Evolutionary conservation across 92 coral and sea anemone species (phyloP).

Genomic region (Paramuricea clavata): DNA sequence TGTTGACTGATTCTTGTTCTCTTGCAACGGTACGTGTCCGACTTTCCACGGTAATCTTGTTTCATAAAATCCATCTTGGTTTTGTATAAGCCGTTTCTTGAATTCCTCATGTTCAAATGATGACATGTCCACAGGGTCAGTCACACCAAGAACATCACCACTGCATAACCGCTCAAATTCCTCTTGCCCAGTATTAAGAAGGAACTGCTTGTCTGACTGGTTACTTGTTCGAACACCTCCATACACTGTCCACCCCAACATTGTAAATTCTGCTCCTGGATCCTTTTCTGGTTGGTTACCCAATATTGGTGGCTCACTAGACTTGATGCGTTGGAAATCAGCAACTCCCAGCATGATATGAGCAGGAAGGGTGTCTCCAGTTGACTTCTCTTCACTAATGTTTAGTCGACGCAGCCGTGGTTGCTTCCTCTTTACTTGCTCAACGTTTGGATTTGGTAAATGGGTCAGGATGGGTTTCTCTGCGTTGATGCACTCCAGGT

Average conservation of each 20-base stretch:
- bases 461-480: slow-evolving; percentile 22
- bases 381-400: slow-evolving; percentile 44
- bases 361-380: slow-evolving; percentile 29
- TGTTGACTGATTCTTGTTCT: slow-evolving; percentile 9
- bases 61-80: slow-evolving; percentile 25
- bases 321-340: slow-evolving; percentile 58
- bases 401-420: slow-evolving; percentile 26
- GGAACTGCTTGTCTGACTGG: slow-evolving; percentile 53
- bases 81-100: slow-evolving; percentile 13
- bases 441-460: slow-evolving; percentile 44
- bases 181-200: slow-evolving; percentile 43
- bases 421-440: slow-evolving; percentile 21
- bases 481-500: slow-evolving; percentile 61
- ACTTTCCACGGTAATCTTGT: slow-evolving; percentile 51
- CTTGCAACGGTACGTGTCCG: slow-evolving; percentile 20
- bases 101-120: slow-evolving; percentile 34
- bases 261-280: slow-evolving; percentile 54
- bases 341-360: slow-evolving; percentile 70
- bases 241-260: slow-evolving; percentile 59
- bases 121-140: background rate
- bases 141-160: slow-evolving; percentile 48
- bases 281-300: slow-evolving; percentile 66
- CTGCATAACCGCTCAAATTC: slow-evolving; percentile 58
- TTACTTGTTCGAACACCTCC: background rate
- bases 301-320: slow-evolving; percentile 58